Evolutionary conservation across 2,113 vertebrate genomes (phyloP).

Genomic region (Amphiprion ocellaris): DNA sequence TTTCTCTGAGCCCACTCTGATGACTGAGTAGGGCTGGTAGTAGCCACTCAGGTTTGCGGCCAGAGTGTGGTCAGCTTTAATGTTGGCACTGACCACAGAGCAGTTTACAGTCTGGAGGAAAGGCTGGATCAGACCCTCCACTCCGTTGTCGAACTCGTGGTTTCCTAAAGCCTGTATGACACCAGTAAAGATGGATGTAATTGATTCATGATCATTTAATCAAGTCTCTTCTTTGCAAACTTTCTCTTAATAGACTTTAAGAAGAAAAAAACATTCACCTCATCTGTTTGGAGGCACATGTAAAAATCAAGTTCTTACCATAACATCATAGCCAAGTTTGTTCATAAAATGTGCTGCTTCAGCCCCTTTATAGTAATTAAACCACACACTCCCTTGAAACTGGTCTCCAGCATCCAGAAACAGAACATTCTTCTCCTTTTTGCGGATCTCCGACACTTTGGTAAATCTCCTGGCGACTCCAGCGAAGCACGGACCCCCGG

Average conservation of each 20-base stretch:
- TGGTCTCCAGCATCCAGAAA: slow-evolving; percentile 93
- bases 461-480: slow-evolving; percentile 88
- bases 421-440: slow-evolving; percentile 83
- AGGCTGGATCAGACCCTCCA: slow-evolving; percentile 88
- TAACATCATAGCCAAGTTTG: slow-evolving; percentile 89
- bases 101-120: slow-evolving; percentile 88
- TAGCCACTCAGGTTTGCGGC: slow-evolving; percentile 80
- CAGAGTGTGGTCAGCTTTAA: slow-evolving; percentile 82
- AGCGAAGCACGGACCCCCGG: slow-evolving; percentile 81
- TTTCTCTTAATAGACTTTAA: too few relatives aligned
- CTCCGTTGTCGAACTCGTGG: slow-evolving; percentile 94
- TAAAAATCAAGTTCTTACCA: slow-evolving; percentile 83
- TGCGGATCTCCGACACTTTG: slow-evolving; percentile 82
- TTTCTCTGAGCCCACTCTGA: slow-evolving; percentile 82
- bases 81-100: slow-evolving; percentile 90
- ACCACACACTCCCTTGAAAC: slow-evolving; percentile 94
- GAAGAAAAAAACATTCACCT: not conserved
- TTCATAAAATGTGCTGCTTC: slow-evolving; percentile 93
- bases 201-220: not conserved
- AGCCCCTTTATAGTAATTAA: slow-evolving; percentile 89
- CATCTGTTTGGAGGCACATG: not conserved
- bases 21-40: slow-evolving; percentile 83
- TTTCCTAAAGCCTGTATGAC: slow-evolving; percentile 90
- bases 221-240: too few relatives aligned
- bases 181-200: not conserved